Evolutionary conservation across 2,113 vertebrate genomes (phyloP).

Genomic region (Casuarius casuarius): DNA sequence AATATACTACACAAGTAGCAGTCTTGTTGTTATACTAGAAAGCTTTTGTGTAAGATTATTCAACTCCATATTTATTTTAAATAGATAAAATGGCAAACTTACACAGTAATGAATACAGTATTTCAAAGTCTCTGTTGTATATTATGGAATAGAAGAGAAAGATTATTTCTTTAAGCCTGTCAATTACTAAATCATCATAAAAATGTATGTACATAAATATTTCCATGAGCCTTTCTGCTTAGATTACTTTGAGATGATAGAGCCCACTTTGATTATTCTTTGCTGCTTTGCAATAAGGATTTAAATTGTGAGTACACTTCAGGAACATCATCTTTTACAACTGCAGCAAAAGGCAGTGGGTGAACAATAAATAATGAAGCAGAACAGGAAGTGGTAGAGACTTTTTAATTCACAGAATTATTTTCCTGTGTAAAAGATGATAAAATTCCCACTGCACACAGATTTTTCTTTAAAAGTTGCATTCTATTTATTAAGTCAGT

Average conservation of each 20-base stretch:
- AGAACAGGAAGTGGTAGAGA: slow-evolving; percentile 37
- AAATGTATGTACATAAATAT: slow-evolving; percentile 31
- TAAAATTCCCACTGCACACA: background rate
- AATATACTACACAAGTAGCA: background rate
- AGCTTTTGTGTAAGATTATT: background rate
- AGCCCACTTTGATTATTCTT: slow-evolving; percentile 19
- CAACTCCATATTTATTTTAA: slow-evolving; percentile 30
- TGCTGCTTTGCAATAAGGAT: slow-evolving; percentile 20
- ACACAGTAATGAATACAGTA: background rate
- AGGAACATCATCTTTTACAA: slow-evolving; percentile 12
- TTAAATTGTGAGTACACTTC: slow-evolving; percentile 48
- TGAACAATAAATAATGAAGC: slow-evolving; percentile 13
- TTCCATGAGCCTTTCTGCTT: slow-evolving; percentile 2
- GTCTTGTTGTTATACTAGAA: background rate
- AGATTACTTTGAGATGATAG: slow-evolving; percentile 39
- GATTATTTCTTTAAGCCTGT: slow-evolving; percentile 51
- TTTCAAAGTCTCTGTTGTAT: background rate
- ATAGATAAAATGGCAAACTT: slow-evolving; percentile 12
- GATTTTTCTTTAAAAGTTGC: background rate
- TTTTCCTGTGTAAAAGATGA: slow-evolving; percentile 22
- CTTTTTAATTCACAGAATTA: slow-evolving; percentile 34
- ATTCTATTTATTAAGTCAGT: background rate
- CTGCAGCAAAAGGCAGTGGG: background rate
- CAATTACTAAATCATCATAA: slow-evolving; percentile 47
- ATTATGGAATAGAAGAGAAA: slow-evolving; percentile 45